A percentile compares a stretch with the other conserved stretches of the same genome.
phyloP scores from a whole-genome alignment of 2,888 invertebrate genomes.

The Synergus laeviventris region DNA sequence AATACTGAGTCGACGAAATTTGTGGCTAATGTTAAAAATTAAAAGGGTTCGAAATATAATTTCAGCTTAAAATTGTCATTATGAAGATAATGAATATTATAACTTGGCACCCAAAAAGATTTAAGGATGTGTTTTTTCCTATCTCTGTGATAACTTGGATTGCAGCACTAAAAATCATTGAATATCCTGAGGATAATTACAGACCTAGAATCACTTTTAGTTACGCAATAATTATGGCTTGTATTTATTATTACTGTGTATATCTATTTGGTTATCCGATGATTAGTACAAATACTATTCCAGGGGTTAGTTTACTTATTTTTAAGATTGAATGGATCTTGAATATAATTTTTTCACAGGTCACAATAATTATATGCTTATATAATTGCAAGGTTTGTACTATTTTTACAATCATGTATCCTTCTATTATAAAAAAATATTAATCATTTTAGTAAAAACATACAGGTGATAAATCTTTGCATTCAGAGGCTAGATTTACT shows the following conservation, averaged over 20 bases:
- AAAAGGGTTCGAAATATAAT: too few relatives aligned
- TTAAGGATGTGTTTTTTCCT: not conserved
- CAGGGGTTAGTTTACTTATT: not conserved
- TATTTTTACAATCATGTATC: not conserved
- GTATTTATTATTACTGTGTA: too few relatives aligned
- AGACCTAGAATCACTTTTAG: constrained; percentile 48
- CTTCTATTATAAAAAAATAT: not conserved
- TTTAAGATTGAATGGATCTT: not conserved
- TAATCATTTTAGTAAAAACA: not conserved
- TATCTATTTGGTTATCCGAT: not conserved
- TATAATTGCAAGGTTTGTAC: not conserved
- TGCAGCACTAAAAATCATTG: constrained; percentile 52
- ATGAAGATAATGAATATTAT: not conserved
- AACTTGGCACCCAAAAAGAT: not conserved
- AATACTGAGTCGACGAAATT: too few relatives aligned
- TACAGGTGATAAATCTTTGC: not conserved
- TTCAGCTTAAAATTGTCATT: not conserved
- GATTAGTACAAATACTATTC: not conserved
- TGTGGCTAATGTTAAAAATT: too few relatives aligned
- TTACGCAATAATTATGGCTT: constrained; percentile 11
- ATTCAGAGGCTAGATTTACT: not conserved
- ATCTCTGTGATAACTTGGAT: constrained; percentile 47
- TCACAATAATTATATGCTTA: not conserved
- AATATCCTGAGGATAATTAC: constrained; percentile 51
- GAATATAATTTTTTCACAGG: not conserved